phyloP scores from a whole-genome alignment of 2,888 invertebrate genomes.

The Proisotoma minuta region DNA sequence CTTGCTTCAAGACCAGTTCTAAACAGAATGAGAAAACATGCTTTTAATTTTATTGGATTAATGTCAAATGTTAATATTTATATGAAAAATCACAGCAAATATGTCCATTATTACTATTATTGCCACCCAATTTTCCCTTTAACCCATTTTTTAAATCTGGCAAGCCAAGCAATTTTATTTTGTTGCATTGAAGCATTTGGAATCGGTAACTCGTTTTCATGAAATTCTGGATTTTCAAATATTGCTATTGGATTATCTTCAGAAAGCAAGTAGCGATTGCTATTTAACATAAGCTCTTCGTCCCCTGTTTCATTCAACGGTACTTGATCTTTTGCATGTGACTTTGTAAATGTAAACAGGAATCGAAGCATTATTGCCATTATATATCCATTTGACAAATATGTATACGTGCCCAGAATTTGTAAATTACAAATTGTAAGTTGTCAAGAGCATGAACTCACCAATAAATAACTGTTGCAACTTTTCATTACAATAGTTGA shows the following conservation, averaged over 20 bases:
- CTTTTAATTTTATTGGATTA: too few relatives aligned
- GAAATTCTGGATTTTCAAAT: conserved; percentile 38
- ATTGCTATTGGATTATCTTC: conserved; percentile 26
- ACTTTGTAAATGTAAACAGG: background rate
- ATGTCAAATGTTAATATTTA: too few relatives aligned
- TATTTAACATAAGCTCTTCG: too few relatives aligned
- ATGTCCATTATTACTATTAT: too few relatives aligned
- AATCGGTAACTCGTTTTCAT: conserved; percentile 7
- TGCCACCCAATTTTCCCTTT: too few relatives aligned
- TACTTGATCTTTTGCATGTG: background rate
- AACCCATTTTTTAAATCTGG: too few relatives aligned
- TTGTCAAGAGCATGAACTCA: conserved; percentile 54
- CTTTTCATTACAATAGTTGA: conserved; percentile 98
- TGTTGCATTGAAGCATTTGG: background rate
- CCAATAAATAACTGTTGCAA: conserved; percentile 95
- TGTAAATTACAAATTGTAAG: background rate
- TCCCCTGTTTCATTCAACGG: background rate
- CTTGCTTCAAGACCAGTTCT: conserved; percentile 95
- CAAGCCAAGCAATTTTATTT: too few relatives aligned
- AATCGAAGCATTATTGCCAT: background rate
- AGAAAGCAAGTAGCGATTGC: conserved; percentile 21
- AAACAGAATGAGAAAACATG: too few relatives aligned
- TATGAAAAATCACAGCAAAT: too few relatives aligned
- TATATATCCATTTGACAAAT: background rate
- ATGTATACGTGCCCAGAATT: background rate